These are phyloP conservation scores for Eupithecia vulgata DNA, from an alignment of 2,888 invertebrate genomes.

Conservation along the genomic window DNA sequence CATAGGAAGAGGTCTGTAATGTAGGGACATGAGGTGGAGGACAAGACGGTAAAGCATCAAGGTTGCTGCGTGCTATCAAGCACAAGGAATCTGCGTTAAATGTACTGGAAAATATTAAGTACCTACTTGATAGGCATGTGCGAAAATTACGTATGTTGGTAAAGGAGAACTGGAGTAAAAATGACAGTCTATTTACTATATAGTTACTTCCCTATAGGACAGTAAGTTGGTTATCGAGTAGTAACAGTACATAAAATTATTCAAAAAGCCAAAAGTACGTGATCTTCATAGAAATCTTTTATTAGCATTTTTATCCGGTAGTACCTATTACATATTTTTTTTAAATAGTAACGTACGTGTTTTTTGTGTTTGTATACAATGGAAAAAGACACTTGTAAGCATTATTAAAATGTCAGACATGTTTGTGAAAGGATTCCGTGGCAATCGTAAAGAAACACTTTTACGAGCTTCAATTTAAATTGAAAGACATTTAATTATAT, in stretches of 20 bases:
- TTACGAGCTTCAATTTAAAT: conserved; percentile 3
- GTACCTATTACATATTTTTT: background rate
- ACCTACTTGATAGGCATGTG: background rate
- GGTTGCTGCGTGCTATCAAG: background rate
- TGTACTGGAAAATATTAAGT: background rate
- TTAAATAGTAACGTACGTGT: background rate
- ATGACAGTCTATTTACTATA: background rate
- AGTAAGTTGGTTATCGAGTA: background rate
- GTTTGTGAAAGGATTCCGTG: background rate
- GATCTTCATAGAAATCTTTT: background rate
- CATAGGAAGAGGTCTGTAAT: background rate
- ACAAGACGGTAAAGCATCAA: background rate
- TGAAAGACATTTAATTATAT: background rate
- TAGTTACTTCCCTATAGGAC: background rate
- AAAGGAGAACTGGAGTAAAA: background rate
- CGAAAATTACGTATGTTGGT: background rate
- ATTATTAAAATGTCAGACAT: background rate
- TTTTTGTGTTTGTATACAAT: background rate
- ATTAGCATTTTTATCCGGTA: background rate
- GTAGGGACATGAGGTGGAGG: background rate
- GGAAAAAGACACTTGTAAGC: background rate
- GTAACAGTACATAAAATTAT: background rate
- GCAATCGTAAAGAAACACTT: background rate
- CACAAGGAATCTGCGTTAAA: background rate
- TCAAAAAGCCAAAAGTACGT: background rate